A percentile compares a stretch with the other conserved stretches of the same genome.
These are phyloP conservation scores for Nomada flava DNA, from an alignment of 2,888 invertebrate genomes.

Conservation along the genomic window DNA sequence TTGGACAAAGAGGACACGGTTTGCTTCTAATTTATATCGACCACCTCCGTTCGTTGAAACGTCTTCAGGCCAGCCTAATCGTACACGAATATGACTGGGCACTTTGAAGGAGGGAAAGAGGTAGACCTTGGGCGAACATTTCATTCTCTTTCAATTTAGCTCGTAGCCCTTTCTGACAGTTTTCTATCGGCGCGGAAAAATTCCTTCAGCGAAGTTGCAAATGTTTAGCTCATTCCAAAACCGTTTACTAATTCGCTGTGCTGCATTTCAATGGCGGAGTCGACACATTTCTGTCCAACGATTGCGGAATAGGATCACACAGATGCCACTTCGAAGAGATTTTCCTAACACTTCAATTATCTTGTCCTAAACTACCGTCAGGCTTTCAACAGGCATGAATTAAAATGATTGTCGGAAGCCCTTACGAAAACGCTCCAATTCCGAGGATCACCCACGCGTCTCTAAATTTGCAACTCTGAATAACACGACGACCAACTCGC, in stretches of 20 bases:
- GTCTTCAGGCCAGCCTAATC: not conserved
- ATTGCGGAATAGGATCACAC: too few species aligned
- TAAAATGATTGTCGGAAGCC: too few species aligned
- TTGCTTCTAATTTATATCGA: slow-evolving; percentile 36
- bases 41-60: slow-evolving; percentile 28
- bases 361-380: too few species aligned
- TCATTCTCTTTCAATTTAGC: not conserved
- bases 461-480: not conserved
- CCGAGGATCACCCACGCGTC: not conserved
- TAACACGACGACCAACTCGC: not conserved
- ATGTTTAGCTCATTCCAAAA: too few species aligned
- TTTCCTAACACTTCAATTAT: too few species aligned
- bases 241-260: too few species aligned
- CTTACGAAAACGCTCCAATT: not conserved
- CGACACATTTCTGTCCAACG: too few species aligned
- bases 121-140: not conserved
- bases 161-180: not conserved
- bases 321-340: too few species aligned
- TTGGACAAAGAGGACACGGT: not conserved
- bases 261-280: too few species aligned
- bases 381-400: too few species aligned
- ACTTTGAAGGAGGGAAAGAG: slow-evolving; percentile 8
- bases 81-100: slow-evolving; percentile 46
- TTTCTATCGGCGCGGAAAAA: not conserved
- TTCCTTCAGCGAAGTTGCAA: not conserved